Evolutionary conservation across 2,888 invertebrate genomes (phyloP), one percentile per base, ranked within the genome.

Genomic region (Dendrolimus pini): DNA sequence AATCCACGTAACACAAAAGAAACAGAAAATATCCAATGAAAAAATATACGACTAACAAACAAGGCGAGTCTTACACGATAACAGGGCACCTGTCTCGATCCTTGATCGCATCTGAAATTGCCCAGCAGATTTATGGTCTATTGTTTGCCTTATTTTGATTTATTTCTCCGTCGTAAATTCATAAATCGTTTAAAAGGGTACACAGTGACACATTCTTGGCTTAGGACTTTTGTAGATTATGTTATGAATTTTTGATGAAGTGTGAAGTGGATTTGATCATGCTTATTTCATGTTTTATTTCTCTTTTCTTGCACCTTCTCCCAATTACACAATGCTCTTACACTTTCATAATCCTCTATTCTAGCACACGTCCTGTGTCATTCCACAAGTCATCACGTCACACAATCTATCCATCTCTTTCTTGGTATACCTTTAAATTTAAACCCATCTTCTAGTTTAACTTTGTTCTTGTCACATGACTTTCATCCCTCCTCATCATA

Each of bases 81-180:
- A 67, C 69, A 66, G 67, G 68, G 74, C 80, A 81, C 78, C 80
- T 77, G 78, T 62, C 68, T 67, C 75, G 74, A 78, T 80, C 74
- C 74, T 66, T 81, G 84, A 85, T 83, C 78, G 78, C 77, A 84
- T 84, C 83, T 83, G 77, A 82, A 84, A 84, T 83, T 84, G 83
- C 79, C 69, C 63, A 68, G 62, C 72, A 82, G 84, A 85, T 85
- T 84, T 85, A 85, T 82, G 67, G 76, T 68, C 75, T 74, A 77
- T 79, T 82, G 83, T 82, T 82, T 80, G 72, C 74, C 71, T 68
- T 77, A 75, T 81, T 83, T 82, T 83, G 82, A 84, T 83, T 82
- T 83, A 81, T 84, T 81, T 82, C 74, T 70, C 67, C 70, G 72
- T 74, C 78, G 72, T 80, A 79, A 78, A 78, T 78, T 71, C 77